These are phyloP conservation scores for Cotesia glomerata DNA, from an alignment of 1,140 invertebrate genomes.

Conservation along the genomic window DNA sequence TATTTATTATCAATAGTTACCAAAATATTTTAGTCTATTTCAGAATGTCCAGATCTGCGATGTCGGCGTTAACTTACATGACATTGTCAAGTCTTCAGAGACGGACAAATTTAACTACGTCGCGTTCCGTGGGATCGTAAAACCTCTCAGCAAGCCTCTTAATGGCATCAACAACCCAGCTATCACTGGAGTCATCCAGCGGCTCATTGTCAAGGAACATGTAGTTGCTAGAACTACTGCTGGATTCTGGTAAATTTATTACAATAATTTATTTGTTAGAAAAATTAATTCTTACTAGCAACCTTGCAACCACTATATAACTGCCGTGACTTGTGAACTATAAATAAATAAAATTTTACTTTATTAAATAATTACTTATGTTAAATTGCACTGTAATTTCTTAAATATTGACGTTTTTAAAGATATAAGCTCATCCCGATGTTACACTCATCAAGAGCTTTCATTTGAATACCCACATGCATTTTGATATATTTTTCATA, in stretches of 20 bases:
- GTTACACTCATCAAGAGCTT: too few relatives aligned
- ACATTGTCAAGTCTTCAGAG: conserved; percentile 66
- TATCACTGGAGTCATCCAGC: conserved; percentile 76
- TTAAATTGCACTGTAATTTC: too few relatives aligned
- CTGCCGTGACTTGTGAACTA: too few relatives aligned
- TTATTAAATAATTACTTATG: too few relatives aligned
- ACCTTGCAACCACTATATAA: too few relatives aligned
- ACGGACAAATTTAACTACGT: conserved; percentile 73
- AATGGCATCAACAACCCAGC: conserved; percentile 72
- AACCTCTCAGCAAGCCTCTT: conserved; percentile 75
- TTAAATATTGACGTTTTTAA: too few relatives aligned
- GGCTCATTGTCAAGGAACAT: conserved; percentile 76
- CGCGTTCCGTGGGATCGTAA: conserved; percentile 74
- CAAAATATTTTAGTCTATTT: conserved; percentile 28
- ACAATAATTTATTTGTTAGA: conserved; percentile 5
- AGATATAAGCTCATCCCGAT: too few relatives aligned
- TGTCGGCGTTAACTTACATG: conserved; percentile 68
- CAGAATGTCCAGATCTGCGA: conserved; percentile 71
- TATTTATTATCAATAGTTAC: conserved; percentile 5
- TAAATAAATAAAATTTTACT: too few relatives aligned
- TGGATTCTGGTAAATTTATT: conserved; percentile 72
- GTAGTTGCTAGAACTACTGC: conserved; percentile 74
- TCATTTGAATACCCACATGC: too few relatives aligned
- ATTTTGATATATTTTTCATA: too few relatives aligned
- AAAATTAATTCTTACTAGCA: background rate